These are phyloP conservation scores for Muntiacus muntjak DNA, from an alignment of 2,113 vertebrate genomes.

Conservation along the genomic window DNA sequence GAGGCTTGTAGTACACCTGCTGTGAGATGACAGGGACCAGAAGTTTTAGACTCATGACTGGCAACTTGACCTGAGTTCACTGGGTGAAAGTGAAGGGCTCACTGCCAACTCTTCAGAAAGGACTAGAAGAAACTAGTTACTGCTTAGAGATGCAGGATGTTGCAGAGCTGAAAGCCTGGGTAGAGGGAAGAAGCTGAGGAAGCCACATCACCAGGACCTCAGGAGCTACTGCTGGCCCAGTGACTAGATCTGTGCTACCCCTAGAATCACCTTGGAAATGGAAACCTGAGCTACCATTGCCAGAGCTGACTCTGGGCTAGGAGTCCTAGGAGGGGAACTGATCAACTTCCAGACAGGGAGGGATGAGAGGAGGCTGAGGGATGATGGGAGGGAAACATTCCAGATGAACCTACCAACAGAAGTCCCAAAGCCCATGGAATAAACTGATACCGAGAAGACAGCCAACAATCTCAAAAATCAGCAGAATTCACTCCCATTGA, in stretches of 20 bases:
- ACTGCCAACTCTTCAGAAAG: not conserved
- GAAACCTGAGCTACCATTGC: not conserved
- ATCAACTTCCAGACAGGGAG: not conserved
- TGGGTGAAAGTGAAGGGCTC: not conserved
- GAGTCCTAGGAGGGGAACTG: not conserved
- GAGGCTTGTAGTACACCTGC: not conserved
- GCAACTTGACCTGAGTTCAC: not conserved
- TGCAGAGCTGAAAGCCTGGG: not conserved
- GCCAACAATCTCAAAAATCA: not conserved
- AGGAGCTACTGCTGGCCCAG: not conserved
- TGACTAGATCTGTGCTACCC: not conserved
- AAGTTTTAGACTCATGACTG: not conserved
- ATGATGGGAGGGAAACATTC: not conserved
- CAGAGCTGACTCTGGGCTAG: not conserved
- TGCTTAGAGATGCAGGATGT: not conserved
- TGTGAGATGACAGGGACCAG: not conserved
- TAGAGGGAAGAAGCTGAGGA: not conserved
- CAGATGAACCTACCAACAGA: not conserved
- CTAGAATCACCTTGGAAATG: not conserved
- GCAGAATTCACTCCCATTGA: not conserved
- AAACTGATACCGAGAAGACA: not conserved
- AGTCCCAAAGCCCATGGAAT: not conserved
- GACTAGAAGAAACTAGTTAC: not conserved
- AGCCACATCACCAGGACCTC: not conserved
- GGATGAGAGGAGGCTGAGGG: not conserved